These are phyloP conservation scores for Sebastes kiyomatsui DNA, from an alignment of 2,797 vertebrate genomes.

Conservation along the genomic window DNA sequence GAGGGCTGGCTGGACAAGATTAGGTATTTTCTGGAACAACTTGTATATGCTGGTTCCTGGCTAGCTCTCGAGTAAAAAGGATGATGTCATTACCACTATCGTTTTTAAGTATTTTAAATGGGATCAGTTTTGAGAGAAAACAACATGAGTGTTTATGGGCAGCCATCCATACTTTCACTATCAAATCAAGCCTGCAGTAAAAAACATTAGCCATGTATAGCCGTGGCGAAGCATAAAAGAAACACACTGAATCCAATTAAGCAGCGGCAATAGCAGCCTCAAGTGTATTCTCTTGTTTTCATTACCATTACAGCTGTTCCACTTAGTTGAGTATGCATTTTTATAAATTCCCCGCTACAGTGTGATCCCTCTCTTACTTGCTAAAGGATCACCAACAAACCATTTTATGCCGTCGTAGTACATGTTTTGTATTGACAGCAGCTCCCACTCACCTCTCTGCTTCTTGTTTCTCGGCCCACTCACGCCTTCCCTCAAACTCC, in stretches of 20 bases:
- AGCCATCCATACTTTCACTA: background rate
- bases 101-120: background rate
- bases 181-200: constrained; percentile 2
- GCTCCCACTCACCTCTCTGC: constrained; percentile 73
- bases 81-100: background rate
- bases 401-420: background rate
- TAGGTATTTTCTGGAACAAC: background rate
- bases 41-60: background rate
- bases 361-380: background rate
- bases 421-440: background rate
- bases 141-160: background rate
- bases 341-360: background rate
- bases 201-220: background rate
- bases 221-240: background rate
- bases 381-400: background rate
- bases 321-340: constrained; percentile 12
- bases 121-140: background rate
- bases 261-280: constrained; percentile 10
- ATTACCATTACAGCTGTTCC: constrained; percentile 41
- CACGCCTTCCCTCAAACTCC: constrained; percentile 47
- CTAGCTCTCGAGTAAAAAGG: background rate
- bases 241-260: constrained; percentile 33
- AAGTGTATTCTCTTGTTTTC: constrained; percentile 31
- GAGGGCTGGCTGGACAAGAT: background rate
- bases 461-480: constrained; percentile 66